Evolutionary conservation across 2,113 vertebrate species (phyloP).

Genomic region (Cryptomyrus ogoouensis): DNA sequence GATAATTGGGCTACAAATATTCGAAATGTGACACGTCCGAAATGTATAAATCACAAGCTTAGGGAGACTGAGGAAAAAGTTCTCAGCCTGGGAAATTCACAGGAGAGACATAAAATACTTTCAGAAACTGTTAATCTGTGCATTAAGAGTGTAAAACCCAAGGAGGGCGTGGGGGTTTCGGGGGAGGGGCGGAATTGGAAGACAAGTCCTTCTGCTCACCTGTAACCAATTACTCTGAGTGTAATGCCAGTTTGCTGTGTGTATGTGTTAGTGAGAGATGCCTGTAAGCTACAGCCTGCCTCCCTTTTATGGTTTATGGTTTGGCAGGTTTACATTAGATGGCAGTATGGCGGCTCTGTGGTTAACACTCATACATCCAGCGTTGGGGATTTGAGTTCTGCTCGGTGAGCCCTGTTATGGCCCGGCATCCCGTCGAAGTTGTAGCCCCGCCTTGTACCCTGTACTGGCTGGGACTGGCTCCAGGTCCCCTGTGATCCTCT

Average conservation of each 20-base stretch:
- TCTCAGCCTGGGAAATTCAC: slow-evolving; percentile 1
- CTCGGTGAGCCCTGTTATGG: background rate
- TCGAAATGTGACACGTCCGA: background rate
- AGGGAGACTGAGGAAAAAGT: background rate
- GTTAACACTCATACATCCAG: background rate
- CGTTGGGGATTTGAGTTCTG: background rate
- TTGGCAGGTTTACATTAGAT: background rate
- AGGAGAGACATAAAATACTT: background rate
- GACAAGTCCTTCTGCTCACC: background rate
- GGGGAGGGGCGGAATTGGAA: background rate
- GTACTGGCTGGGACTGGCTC: background rate
- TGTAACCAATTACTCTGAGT: background rate
- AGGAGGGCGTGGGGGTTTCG: background rate
- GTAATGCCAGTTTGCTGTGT: background rate
- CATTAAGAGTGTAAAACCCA: background rate
- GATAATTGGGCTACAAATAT: background rate
- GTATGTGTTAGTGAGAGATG: background rate
- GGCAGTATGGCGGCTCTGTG: background rate
- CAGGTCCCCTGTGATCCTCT: background rate
- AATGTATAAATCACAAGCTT: background rate
- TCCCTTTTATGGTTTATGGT: background rate
- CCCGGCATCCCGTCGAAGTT: background rate
- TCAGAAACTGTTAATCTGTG: background rate
- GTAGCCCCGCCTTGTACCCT: background rate
- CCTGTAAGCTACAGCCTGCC: background rate